Evolutionary conservation across 2,797 vertebrate genomes (phyloP), one percentile per base, ranked within the genome.

Genomic region (Steatocranus sp.): DNA sequence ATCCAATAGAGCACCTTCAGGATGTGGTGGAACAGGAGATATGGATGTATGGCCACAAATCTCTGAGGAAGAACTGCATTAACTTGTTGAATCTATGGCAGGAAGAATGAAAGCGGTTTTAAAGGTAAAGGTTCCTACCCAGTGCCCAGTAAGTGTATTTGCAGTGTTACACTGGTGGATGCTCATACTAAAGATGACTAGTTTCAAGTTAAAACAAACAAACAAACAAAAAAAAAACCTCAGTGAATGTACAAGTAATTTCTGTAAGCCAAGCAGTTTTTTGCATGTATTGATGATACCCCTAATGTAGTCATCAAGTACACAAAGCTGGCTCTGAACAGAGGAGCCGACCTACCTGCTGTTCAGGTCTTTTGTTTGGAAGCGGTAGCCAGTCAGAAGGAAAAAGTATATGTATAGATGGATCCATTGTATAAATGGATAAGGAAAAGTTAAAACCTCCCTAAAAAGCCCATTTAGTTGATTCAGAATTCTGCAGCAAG

Each of bases 1-100:
- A 20, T 11, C 0, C 32, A 36, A 0, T 36, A 61, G 32, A 36
- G 56, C 4, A 8, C 56, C 56, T 61, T 36, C 36, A n/a, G 18
- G 30, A 20, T 61, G 56, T 38, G 58, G 58, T 38, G 32, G 58
- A 36, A 63, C 11, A 36, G n/a, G 58, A 20, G n/a, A 63, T 20
- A 32, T 32, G 54, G 54, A 7, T 58, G 54, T 58, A 18, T 58
- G 34, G 18, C 34, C 34, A 5, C 11, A 20, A 12, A 63, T 38
- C 34, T 38, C 58, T 23, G 34, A 63, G 34, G n/a, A 38, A 63
- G 7, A 38, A 12, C 11, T 23, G 18, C 34, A 63, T 2, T 23
- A 38, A 0, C 7, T 63, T 20, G 32, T 63, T 63, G 58, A 63
- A 20, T 63, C 32, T 36, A 63, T 2, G 58, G 10, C 58, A 61